A percentile compares a stretch with the other conserved stretches of the same genome.
Evolutionary conservation across 2,113 vertebrate genomes (phyloP).

Genomic region (Brachyistius frenatus): DNA sequence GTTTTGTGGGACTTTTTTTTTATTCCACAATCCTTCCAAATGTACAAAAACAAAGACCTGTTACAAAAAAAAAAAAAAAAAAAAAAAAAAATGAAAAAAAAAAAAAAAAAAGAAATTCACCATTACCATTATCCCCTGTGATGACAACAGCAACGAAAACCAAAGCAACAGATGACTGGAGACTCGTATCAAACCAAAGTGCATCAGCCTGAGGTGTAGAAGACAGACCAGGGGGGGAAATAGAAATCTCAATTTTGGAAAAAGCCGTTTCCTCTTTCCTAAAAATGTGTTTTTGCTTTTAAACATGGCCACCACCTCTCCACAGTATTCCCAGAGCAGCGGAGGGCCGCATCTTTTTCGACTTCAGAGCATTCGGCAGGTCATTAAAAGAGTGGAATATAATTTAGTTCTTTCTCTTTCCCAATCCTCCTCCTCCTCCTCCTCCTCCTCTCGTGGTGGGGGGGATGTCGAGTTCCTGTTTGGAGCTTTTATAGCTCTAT

Average conservation of each 20-base stretch:
- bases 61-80: conserved; percentile 66
- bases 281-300: conserved; percentile 64
- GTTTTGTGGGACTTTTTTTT: conserved; percentile 84
- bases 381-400: conserved; percentile 82
- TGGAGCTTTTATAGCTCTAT: conserved; percentile 79
- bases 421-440: conserved; percentile 48
- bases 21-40: conserved; percentile 87
- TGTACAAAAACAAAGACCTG: conserved; percentile 84
- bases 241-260: conserved; percentile 70
- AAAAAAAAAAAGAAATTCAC: conserved; percentile 53
- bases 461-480: conserved; percentile 36
- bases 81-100: conserved; percentile 26
- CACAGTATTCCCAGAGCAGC: conserved; percentile 76
- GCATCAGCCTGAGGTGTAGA: conserved; percentile 76
- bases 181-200: conserved; percentile 80
- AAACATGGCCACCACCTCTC: conserved; percentile 69
- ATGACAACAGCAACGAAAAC: conserved; percentile 58
- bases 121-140: conserved; percentile 61
- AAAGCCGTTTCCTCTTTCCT: conserved; percentile 73
- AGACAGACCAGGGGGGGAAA: conserved; percentile 68
- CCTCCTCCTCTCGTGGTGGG: conserved; percentile 13
- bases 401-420: conserved; percentile 81
- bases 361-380: conserved; percentile 82
- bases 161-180: conserved; percentile 63
- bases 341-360: conserved; percentile 56